These are phyloP conservation scores for Dasyprocta punctata DNA, from an alignment of 2,113 vertebrate species.

Conservation along the genomic window DNA sequence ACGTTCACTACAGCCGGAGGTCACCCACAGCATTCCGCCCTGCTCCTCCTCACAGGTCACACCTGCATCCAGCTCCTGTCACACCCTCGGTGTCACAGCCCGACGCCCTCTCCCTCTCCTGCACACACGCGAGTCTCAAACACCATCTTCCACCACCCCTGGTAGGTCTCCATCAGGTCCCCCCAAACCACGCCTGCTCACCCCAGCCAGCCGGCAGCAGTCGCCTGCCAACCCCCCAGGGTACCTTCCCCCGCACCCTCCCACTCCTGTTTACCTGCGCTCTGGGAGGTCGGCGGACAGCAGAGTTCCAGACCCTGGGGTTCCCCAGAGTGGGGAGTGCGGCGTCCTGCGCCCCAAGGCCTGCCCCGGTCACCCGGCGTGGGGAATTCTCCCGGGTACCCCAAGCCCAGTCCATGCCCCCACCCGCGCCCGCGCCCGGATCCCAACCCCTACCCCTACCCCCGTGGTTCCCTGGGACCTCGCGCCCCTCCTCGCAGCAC, in stretches of 20 bases:
- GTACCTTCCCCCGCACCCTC: conserved; percentile 44
- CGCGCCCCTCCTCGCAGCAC: neutral
- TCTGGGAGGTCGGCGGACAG: neutral
- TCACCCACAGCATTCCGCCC: neutral
- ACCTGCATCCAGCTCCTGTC: neutral
- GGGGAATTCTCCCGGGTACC: neutral
- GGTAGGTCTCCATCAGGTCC: neutral
- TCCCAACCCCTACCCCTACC: neutral
- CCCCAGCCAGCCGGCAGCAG: neutral
- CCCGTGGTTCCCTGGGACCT: neutral
- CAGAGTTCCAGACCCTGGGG: neutral
- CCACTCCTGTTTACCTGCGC: conserved; percentile 68
- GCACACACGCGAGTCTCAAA: neutral
- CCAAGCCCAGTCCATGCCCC: neutral
- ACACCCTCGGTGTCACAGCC: neutral
- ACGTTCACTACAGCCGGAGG: neutral
- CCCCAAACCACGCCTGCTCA: neutral
- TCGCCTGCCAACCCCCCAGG: neutral
- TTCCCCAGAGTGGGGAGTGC: neutral
- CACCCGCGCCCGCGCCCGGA: neutral
- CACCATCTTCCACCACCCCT: neutral
- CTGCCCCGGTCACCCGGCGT: neutral
- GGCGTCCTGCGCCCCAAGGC: neutral
- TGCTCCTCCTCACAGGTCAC: neutral
- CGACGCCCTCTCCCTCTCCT: neutral